Base-by-base conservation (phyloP, 2,888 invertebrate genomes). In the Drosophila greeni region DNA sequence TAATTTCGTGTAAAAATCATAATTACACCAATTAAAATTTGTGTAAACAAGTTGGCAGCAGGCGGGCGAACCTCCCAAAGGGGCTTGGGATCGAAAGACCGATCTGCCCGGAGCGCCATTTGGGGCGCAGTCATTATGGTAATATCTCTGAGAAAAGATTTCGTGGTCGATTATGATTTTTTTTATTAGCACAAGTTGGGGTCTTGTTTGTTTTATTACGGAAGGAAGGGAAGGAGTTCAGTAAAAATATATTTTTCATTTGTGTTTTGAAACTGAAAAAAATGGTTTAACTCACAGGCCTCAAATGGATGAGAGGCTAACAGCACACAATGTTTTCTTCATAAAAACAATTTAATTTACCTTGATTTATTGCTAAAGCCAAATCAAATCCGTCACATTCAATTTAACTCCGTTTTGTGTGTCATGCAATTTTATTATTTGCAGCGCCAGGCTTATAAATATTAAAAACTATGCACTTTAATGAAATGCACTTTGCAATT, bases 1-100 rank as follows among this genome's bases (percentile, higher is more conserved):
- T 78, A 78, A 78, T 78, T 73, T 78, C 75, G 79, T 78, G 78
- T 78, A 78, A 81, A 78, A 78, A 81, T 78, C 76, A 78, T 78
- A 78, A 78, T 78, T 78, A 79, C 82, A 68, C 73, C 79, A 78
- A 78, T 78, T 78, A 82, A 82, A 78, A 75, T 76, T 78, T 75
- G 71, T 77, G 77, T 79, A 82, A 78, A 78, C 82, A 78, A 78
- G 71, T 74, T 78, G 79, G 53, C 65, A 52, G 57, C 37, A 40
- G 45, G 34, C 40, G 20, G 45, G 26, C 31, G 40, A 45, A 43
- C 49, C 20, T 20, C 29, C 31, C 40, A 34, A 58, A 14, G 55
- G 37, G 49, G 37, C 37, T 39, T 20, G 26, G 29, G 34, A 51
- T 37, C 48, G 43, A 16, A 14, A 23, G 18, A 23, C 20, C 33